Percentiles rank a stretch among this genome's conserved stretches.
Conservation (phyloP, 2,888 invertebrate species). For the Polydrusus cervinus region DNA sequence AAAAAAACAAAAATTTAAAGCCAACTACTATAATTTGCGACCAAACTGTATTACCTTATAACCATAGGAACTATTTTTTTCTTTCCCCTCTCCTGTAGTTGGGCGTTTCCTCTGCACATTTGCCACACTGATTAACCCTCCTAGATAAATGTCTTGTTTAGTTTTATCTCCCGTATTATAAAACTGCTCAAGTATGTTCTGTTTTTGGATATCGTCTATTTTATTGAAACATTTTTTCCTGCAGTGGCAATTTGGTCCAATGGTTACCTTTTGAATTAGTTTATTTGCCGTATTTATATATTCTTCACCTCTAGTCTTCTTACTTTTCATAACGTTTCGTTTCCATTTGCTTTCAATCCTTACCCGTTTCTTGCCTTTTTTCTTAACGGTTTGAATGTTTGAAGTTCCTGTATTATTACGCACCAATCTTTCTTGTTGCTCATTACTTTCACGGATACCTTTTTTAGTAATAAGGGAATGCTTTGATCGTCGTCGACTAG, state of each 20-base stretch:
- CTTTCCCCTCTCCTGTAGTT: constrained; percentile 27
- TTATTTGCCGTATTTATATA: constrained; percentile 32
- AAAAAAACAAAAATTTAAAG: constrained; percentile 10
- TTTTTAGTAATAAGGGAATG: not conserved
- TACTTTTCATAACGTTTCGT: constrained; percentile 34
- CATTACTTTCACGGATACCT: not conserved
- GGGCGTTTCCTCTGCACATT: constrained; percentile 16
- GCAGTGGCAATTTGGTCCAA: constrained; percentile 32
- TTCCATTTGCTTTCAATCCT: constrained; percentile 34
- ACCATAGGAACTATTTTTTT: constrained; percentile 8
- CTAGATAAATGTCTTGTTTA: constrained; percentile 29
- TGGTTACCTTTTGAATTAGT: constrained; percentile 25
- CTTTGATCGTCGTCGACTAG: not conserved
- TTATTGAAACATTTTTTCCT: constrained; percentile 6
- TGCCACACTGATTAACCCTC: not conserved
- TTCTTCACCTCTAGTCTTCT: constrained; percentile 42
- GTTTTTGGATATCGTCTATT: constrained; percentile 13
- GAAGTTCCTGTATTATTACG: not conserved
- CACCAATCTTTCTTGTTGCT: not conserved
- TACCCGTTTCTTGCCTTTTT: constrained; percentile 32
- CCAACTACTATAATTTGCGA: not conserved
- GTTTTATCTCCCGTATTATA: constrained; percentile 17
- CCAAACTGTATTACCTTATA: constrained; percentile 14
- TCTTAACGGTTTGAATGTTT: constrained; percentile 1
- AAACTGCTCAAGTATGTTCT: constrained; percentile 10